phyloP scores from a whole-genome alignment of 2,888 invertebrate genomes.

The Hofmannophila pseudospretella region DNA sequence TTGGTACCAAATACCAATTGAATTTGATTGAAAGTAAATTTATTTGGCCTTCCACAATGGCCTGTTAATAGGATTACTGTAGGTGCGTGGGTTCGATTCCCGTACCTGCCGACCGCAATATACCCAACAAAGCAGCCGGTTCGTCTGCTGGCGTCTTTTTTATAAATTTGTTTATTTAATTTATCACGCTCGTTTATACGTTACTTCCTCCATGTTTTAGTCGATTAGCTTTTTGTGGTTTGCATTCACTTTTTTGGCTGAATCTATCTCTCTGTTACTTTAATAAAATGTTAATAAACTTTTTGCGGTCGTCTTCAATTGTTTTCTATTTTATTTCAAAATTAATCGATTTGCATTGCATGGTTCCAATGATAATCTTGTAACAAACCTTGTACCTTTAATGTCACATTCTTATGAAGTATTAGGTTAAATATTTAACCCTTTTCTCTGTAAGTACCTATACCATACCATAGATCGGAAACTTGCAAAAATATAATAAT shows the following conservation, averaged over 20 bases:
- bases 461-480: too few relatives aligned
- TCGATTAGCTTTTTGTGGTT: slow-evolving; percentile 71
- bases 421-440: too few relatives aligned
- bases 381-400: too few relatives aligned
- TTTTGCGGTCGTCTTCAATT: slow-evolving; percentile 45
- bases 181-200: slow-evolving; percentile 72
- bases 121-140: slow-evolving; percentile 41
- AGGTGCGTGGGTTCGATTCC: slow-evolving; percentile 64
- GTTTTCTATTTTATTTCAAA: slow-evolving; percentile 32
- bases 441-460: too few relatives aligned
- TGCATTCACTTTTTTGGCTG: slow-evolving; percentile 25
- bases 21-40: slow-evolving; percentile 65
- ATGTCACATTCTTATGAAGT: too few relatives aligned
- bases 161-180: slow-evolving; percentile 77
- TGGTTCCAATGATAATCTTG: too few relatives aligned
- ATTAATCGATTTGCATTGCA: too few relatives aligned
- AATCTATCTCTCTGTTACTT: background rate
- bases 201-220: slow-evolving; percentile 67
- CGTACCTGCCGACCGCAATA: slow-evolving; percentile 57
- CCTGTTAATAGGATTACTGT: slow-evolving; percentile 65
- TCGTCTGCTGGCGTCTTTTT: slow-evolving; percentile 49
- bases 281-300: slow-evolving; percentile 38
- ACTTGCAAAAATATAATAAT: too few relatives aligned
- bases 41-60: slow-evolving; percentile 64
- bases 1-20: slow-evolving; percentile 29